These are phyloP conservation scores for Setipinna tenuifilis DNA, from an alignment of 2,797 vertebrate species.

Conservation along the genomic window DNA sequence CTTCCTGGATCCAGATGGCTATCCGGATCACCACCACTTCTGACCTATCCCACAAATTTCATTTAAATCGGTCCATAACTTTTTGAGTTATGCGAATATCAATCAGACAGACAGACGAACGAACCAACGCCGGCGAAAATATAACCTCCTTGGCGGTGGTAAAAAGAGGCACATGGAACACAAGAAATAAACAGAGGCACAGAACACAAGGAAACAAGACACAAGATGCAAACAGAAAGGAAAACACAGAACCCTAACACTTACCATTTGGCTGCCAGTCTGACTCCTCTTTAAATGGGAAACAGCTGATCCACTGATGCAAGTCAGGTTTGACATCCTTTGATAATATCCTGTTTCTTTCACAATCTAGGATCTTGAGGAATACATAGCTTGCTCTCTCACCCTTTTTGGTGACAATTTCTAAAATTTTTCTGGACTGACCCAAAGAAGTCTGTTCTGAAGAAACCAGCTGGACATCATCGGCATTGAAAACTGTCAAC, in stretches of 20 bases:
- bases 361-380: slow-evolving; percentile 50
- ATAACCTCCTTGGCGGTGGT: too few relatives aligned
- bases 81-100: too few relatives aligned
- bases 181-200: too few relatives aligned
- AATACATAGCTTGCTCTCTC: slow-evolving; percentile 50
- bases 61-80: too few relatives aligned
- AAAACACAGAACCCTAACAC: neutral
- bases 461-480: slow-evolving; percentile 38
- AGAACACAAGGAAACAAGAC: too few relatives aligned
- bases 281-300: slow-evolving; percentile 16
- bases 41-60: too few relatives aligned
- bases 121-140: too few relatives aligned
- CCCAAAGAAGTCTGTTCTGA: slow-evolving; percentile 1
- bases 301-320: slow-evolving; percentile 33
- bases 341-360: slow-evolving; percentile 35
- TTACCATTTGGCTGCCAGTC: neutral
- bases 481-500: slow-evolving; percentile 12
- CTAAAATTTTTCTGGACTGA: slow-evolving; percentile 39
- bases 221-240: too few relatives aligned
- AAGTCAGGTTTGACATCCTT: neutral
- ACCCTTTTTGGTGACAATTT: slow-evolving; percentile 33
- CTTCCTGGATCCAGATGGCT: too few relatives aligned
- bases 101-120: too few relatives aligned
- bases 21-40: too few relatives aligned
- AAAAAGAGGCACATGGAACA: too few relatives aligned